Evolutionary conservation across 2,797 vertebrate species (phyloP), one percentile per base, ranked within the genome.

Genomic region (Notolabrus celidotus): DNA sequence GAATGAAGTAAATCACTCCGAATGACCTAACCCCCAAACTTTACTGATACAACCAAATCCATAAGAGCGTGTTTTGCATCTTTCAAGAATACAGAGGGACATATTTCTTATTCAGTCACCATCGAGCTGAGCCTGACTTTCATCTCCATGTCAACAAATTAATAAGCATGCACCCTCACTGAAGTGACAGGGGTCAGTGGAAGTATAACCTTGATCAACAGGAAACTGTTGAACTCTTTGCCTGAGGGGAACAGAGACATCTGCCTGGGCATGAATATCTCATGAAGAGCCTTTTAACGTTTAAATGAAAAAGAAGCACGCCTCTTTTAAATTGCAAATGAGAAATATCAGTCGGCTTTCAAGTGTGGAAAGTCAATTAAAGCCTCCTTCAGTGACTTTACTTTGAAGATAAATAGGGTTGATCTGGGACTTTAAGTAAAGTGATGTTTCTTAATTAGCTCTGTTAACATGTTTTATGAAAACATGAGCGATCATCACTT

Each of bases 281-380:
- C 51, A 84, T 80, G 79, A 83, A 83, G 74, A 64, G 53, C 41
- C 59, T 68, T 90, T 88, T 77, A 75, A 85, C 74, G 84, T 90
- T 84, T 56, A 85, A 86, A 90, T 82, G 36, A 25, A 2, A 56
- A 68, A 34, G 66, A 60, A 51, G 39, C 45, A 33, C 36, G 9
- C 41, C 25, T 17, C 34, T 77, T 80, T 86, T 87, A 65, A 71
- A 79, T 79, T 84, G 83, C 79, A 85, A 87, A 88, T 85, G 67
- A 78, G 78, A 45, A 70, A 75, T 67, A 72, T 80, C 58, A 67
- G 43, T 27, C 17, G 15, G 29, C 65, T 82, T 83, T 83, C 53
- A 77, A 57, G 66, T 56, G 70, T 22, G 23, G 69, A 68, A 69
- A 51, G 41, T 57, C 58, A 81, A 82, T 86, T 77, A 83, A 77